Percentiles rank a stretch among this genome's conserved stretches.
These are phyloP conservation scores for Semaprochilodus insignis DNA, from an alignment of 2,797 vertebrate species.

Conservation along the genomic window DNA sequence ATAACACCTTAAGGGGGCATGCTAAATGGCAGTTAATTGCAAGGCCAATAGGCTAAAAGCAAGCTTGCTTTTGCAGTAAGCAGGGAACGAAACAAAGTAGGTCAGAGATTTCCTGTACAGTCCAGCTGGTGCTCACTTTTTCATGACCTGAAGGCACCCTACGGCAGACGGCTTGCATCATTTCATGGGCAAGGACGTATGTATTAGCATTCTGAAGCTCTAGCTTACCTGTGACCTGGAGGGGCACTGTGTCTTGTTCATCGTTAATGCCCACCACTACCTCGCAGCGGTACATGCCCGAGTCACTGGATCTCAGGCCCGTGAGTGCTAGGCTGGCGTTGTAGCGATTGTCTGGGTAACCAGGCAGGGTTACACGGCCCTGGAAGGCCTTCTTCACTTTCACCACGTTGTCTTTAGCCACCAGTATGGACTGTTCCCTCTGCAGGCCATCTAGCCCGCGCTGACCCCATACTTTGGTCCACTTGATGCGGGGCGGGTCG, in stretches of 20 bases:
- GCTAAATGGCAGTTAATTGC: slow-evolving; percentile 29
- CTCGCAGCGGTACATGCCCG: slow-evolving; percentile 93
- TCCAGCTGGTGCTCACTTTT: slow-evolving; percentile 9
- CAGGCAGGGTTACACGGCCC: slow-evolving; percentile 86
- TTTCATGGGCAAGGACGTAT: slow-evolving; percentile 14
- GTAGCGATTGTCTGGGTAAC: slow-evolving; percentile 84
- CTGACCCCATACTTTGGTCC: slow-evolving; percentile 92
- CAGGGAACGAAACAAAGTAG: background rate
- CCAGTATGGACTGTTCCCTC: slow-evolving; percentile 88
- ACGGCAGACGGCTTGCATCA: background rate
- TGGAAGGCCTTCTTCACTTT: slow-evolving; percentile 93
- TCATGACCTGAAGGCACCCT: slow-evolving; percentile 14
- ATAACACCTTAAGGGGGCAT: slow-evolving; percentile 7
- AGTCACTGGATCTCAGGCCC: slow-evolving; percentile 87
- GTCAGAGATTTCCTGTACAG: slow-evolving; percentile 3
- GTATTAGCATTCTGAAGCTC: slow-evolving; percentile 18
- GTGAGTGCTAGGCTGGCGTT: slow-evolving; percentile 88
- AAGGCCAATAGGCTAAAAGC: background rate
- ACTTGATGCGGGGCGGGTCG: slow-evolving; percentile 92
- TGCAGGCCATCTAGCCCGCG: slow-evolving; percentile 81
- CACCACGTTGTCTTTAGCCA: slow-evolving; percentile 92
- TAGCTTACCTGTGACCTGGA: slow-evolving; percentile 90
- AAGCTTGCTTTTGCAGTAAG: background rate
- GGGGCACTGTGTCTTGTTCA: slow-evolving; percentile 91
- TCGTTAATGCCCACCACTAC: slow-evolving; percentile 94